These are phyloP conservation scores for Melikaiella ostensackeni DNA, from an alignment of 2,888 invertebrate species.

Conservation along the genomic window DNA sequence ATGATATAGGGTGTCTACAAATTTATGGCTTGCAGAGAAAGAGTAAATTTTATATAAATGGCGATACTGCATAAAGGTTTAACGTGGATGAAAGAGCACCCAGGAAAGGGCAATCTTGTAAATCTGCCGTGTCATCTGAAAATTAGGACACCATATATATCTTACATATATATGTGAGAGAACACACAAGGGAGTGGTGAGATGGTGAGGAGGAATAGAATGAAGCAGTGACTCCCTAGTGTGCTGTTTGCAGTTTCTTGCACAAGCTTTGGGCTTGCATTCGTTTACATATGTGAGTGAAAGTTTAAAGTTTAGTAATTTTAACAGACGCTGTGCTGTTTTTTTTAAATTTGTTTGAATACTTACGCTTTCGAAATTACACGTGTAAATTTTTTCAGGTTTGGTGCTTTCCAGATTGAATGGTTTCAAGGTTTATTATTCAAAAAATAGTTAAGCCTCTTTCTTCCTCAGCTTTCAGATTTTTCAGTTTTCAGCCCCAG, in stretches of 20 bases:
- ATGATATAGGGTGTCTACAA: background rate
- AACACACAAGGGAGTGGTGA: constrained; percentile 20
- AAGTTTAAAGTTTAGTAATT: constrained; percentile 73
- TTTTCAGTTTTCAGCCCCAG: no score
- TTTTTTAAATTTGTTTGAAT: constrained; percentile 56
- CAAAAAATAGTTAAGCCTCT: no score
- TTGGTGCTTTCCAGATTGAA: background rate
- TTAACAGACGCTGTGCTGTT: constrained; percentile 60
- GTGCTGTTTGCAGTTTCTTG: constrained; percentile 36
- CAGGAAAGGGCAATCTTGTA: constrained; percentile 2
- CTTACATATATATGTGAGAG: background rate
- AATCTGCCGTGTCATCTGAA: constrained; percentile 15
- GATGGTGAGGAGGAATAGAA: constrained; percentile 19
- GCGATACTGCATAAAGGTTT: background rate
- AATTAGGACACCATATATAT: constrained; percentile 30
- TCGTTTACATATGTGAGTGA: constrained; percentile 72
- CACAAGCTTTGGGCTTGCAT: constrained; percentile 63
- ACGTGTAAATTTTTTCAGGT: background rate
- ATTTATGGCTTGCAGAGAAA: background rate
- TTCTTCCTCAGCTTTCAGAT: no score
- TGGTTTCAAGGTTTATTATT: no score
- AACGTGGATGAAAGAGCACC: constrained; percentile 2
- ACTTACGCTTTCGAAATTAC: constrained; percentile 7
- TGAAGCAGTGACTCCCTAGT: constrained; percentile 28
- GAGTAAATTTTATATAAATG: constrained; percentile 4